Percentiles rank a stretch among this genome's conserved stretches.
phyloP scores from a whole-genome alignment of 2,797 vertebrate genomes.

The Aphelocoma californica region DNA sequence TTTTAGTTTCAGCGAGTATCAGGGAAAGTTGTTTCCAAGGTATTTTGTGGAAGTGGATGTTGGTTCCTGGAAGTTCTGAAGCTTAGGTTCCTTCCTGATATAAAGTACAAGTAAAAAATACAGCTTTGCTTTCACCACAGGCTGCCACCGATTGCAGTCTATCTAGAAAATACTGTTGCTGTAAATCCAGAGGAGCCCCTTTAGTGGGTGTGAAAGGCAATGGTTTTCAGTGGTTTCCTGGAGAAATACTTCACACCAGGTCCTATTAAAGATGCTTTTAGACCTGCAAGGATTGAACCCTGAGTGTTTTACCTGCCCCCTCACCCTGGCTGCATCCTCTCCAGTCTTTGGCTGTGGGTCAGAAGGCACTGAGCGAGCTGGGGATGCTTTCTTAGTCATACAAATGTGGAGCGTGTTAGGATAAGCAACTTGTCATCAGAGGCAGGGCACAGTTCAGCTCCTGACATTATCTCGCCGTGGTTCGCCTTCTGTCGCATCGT shows the following conservation, averaged over 20 bases:
- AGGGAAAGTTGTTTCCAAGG: not conserved
- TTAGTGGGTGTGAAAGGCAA: not conserved
- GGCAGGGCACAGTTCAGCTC: slow-evolving; percentile 39
- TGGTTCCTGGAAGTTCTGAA: not conserved
- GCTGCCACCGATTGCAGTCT: accelerated
- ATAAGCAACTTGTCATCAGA: slow-evolving; percentile 14
- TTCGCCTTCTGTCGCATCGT: slow-evolving; percentile 33
- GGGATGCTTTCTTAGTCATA: not conserved
- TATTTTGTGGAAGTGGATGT: not conserved
- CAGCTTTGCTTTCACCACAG: not conserved
- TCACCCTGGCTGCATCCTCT: not conserved
- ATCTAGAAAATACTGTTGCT: not conserved
- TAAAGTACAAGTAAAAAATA: not conserved
- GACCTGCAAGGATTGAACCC: not conserved
- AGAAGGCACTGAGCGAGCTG: not conserved
- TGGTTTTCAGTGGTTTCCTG: not conserved
- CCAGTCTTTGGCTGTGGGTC: accelerated
- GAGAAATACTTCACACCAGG: not conserved
- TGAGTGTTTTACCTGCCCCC: accelerated
- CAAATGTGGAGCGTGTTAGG: not conserved
- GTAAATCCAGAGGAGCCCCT: not conserved
- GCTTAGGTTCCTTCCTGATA: not conserved
- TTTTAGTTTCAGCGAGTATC: not conserved
- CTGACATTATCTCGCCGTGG: slow-evolving; percentile 9
- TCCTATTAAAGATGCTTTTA: not conserved